Conservation (phyloP, 2,888 invertebrate genomes). For the Pristionchus arcanus region DNA sequence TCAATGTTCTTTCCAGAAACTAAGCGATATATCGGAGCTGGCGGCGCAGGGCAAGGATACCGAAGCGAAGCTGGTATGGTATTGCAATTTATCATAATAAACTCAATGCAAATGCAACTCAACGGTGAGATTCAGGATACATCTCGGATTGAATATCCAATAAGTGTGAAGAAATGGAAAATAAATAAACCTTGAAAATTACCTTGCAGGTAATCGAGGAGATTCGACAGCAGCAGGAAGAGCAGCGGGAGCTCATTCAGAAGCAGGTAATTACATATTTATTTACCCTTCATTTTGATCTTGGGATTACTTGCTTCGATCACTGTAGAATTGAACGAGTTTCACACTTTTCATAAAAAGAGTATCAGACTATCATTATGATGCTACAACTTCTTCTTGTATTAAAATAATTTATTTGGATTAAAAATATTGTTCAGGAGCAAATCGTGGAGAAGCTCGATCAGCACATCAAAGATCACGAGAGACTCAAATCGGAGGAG, state of each 20-base stretch:
- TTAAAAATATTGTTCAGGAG: constrained; percentile 57
- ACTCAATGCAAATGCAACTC: no score
- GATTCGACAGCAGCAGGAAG: constrained; percentile 69
- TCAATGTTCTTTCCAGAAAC: constrained; percentile 59
- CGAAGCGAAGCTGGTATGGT: constrained; percentile 61
- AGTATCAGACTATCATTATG: no score
- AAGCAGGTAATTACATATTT: constrained; percentile 55
- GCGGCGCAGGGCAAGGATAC: constrained; percentile 68
- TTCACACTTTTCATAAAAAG: no score
- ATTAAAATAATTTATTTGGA: neutral
- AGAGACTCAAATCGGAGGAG: constrained; percentile 46
- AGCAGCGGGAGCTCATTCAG: constrained; percentile 67
- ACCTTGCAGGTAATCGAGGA: constrained; percentile 63
- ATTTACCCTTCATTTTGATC: neutral
- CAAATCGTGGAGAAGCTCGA: constrained; percentile 68
- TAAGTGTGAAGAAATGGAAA: no score
- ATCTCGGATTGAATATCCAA: no score
- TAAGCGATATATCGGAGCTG: constrained; percentile 67
- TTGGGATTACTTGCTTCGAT: no score
- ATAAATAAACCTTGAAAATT: neutral
- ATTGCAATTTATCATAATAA: neutral
- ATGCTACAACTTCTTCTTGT: no score
- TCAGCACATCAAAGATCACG: constrained; percentile 62
- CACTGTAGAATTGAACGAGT: no score
- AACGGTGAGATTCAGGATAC: no score